Base-by-base conservation (phyloP, 1,140 invertebrate species). In the Nomia melanderi region DNA sequence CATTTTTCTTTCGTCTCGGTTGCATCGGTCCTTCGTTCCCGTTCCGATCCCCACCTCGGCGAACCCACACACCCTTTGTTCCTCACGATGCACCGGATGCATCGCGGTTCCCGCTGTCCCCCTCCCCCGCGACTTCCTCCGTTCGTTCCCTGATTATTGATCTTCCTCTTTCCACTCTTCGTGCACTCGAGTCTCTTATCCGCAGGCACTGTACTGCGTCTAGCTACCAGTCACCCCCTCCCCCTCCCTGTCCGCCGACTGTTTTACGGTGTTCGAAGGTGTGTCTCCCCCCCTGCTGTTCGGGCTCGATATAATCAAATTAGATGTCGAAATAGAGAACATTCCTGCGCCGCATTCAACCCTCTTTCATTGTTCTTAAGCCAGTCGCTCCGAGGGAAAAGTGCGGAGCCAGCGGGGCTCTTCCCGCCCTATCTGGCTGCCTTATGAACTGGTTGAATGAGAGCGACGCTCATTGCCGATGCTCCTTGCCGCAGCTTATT, bases 1-100 rank as follows among this genome's bases (percentile, higher is more conserved):
- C 57, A 71, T 80, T 71, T 80, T 79, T 67, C 64, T 62, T 59
- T 63, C 64, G 41, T 62, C 33, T 69, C 54, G 57, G 72, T 75
- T 64, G 53, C 65, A 44, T 59, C 72, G 63, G 14, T 77, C 65
- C n/a, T 25, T 17, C 29, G 17, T 27, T 17, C 25, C 23, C 12
- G 2, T 31, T 20, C 27, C 31, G 5, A 3, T 27, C n/a, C 11
- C 0, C 56, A 6, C 47, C n/a, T 11, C 17, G 2, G 17, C 17
- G 27, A 25, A 53, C 47, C n/a, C 59, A 17, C 8, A 27, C 27
- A 69, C 27, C 39, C 65, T 71, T 64, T 63, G 59, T 70, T 57
- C 64, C 56, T 44, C 25, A 29, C 56, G 63, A 66, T 75, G 63
- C 63, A 78, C 31, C 77, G 77, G 44, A 74, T 57, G 47, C 60